phyloP scores from a whole-genome alignment of 1,140 invertebrate genomes.

The Liolophura sinensis region DNA sequence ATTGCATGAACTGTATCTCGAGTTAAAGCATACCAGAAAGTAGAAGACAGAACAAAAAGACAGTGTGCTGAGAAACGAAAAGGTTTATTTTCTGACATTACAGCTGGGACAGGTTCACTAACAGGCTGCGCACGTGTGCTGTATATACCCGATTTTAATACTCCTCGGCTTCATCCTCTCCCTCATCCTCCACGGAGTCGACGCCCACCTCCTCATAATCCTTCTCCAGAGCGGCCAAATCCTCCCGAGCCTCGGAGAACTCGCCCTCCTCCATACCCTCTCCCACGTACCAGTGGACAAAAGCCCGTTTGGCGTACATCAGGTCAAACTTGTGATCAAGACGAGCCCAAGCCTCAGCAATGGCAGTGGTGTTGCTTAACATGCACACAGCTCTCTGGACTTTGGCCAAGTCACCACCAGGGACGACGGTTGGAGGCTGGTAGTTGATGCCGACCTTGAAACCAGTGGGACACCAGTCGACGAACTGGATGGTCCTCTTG shows the following conservation, averaged over 20 bases:
- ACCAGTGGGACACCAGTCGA: slow-evolving; percentile 89
- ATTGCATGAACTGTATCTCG: too few species aligned
- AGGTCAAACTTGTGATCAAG: slow-evolving; percentile 77
- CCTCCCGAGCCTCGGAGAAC: slow-evolving; percentile 74
- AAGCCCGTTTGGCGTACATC: slow-evolving; percentile 72
- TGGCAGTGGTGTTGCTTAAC: slow-evolving; percentile 67
- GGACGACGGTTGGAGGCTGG: slow-evolving; percentile 69
- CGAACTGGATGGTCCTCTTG: slow-evolving; percentile 79
- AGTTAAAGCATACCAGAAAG: too few species aligned
- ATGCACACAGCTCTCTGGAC: slow-evolving; percentile 70
- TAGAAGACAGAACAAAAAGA: too few species aligned
- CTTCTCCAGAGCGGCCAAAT: slow-evolving; percentile 68
- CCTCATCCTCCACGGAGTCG: slow-evolving; percentile 61
- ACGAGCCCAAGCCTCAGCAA: slow-evolving; percentile 66
- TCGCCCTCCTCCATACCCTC: slow-evolving; percentile 72
- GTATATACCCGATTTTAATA: slow-evolving; percentile 23
- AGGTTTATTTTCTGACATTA: too few species aligned
- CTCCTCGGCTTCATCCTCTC: slow-evolving; percentile 69
- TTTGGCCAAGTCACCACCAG: slow-evolving; percentile 69
- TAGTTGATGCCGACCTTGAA: slow-evolving; percentile 48
- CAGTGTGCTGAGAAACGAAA: too few species aligned
- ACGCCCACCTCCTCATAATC: slow-evolving; percentile 68
- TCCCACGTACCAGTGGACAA: slow-evolving; percentile 55
- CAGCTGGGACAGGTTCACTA: too few species aligned
- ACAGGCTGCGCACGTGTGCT: too few species aligned